These are phyloP conservation scores for Rattus rattus DNA, from an alignment of 2,113 vertebrate genomes.

Conservation along the genomic window DNA sequence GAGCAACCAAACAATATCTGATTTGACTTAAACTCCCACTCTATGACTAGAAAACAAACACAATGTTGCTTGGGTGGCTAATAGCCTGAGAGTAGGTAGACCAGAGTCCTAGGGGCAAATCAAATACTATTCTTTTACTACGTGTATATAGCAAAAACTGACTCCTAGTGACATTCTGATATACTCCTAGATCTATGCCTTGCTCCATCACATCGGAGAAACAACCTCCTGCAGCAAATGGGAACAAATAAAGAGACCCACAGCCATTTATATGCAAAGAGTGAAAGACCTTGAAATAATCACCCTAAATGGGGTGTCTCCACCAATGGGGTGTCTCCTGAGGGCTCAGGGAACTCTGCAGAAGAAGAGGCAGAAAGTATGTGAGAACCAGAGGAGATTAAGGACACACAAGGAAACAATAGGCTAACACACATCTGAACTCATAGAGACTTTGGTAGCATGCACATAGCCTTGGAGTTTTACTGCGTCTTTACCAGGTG, in stretches of 20 bases:
- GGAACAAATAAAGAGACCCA: background rate
- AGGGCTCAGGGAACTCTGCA: background rate
- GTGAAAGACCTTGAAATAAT: background rate
- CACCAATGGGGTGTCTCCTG: background rate
- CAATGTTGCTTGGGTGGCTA: background rate
- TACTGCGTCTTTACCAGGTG: no score
- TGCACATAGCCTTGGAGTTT: no score
- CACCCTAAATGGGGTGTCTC: background rate
- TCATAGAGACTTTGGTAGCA: no score
- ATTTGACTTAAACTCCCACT: background rate
- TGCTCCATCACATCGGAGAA: background rate
- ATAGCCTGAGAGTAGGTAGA: background rate
- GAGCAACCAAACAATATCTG: background rate
- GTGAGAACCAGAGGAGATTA: background rate
- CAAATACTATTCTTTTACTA: background rate
- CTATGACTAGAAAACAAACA: background rate
- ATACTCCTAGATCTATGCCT: background rate
- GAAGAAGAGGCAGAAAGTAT: background rate
- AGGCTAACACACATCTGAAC: no score
- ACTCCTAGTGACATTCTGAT: background rate
- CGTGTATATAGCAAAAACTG: background rate
- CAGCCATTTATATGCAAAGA: background rate
- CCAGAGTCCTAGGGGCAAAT: background rate
- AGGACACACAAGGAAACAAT: background rate
- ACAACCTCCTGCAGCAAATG: background rate